Base-by-base conservation (phyloP, 2,113 vertebrate species). In the Ceyx melanurus region DNA sequence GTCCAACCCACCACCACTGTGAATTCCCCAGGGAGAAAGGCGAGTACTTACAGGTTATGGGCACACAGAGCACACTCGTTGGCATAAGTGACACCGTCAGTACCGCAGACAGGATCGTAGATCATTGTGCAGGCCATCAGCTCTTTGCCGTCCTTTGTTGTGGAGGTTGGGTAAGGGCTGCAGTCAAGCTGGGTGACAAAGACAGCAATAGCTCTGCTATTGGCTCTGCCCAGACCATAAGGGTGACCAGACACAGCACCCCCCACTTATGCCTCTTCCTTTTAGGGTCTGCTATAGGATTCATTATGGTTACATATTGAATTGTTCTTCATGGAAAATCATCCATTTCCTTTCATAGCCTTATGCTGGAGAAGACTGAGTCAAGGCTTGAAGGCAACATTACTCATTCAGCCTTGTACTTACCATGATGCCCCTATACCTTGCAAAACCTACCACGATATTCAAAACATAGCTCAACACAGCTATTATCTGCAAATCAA, bases 131-230 rank as follows among this genome's bases (percentile, higher is more conserved):
- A 97, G 66, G 23, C 54, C 71, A 95, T 3, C 53, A 92, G 4
- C 40, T 73, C 11, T 0, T 1, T 79, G 87, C 76, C 89, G 0
- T 90, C 82, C 23, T 86, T 3, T 50, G 62, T 15, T 0, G 2
- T 76, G 51, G 40, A 10, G 6, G 8, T 11, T 56, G 0, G 42
- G 92, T 54, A 96, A 33, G 0, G 56, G 89, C 80, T 96, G 87
- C 96, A 96, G 92, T 95, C 11, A 3, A 95, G 76, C 96, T 97
- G 84, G 26, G 45, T 15, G 48, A 12, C 61, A 86, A 86, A 66
- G 14, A n/a, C 3, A 4, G 20, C 29, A 66, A 73, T 73, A 58
- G 58, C 43, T 88, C 50, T 22, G 6, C 21, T 46, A 65, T 0
- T 2, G 40, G 64, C 21, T 80, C 79, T 51, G 43, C 75, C 73